Base-by-base conservation (phyloP, 2,113 vertebrate species). In the Cyanoramphus novaezelandiae region DNA sequence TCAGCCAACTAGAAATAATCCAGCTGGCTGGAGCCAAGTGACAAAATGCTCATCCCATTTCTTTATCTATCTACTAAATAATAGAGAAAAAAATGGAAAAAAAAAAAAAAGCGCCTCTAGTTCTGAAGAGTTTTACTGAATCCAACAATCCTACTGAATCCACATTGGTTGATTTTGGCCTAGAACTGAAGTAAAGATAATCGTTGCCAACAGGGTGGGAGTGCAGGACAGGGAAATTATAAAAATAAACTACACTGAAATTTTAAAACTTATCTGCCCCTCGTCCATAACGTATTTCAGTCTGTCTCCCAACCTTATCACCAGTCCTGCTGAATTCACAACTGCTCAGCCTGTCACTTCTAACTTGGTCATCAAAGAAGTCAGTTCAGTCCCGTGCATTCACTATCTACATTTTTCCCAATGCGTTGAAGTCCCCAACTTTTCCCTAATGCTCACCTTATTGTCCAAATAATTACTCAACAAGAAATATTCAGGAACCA, bases 1-100 rank as follows among this genome's bases (percentile, higher is more conserved):
- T 50, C 91, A 95, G 77, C 29, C 92, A 97, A 86, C 62, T 67
- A 87, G 94, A 96, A 97, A 95, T 82, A 93, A 95, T 71, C 81
- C 95, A 93, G 74, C 70, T 92, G 95, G 53, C 50, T 89, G 7
- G 39, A 91, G 67, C 35, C 18, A 95, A 76, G 65, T 8, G 3
- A 35, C 17, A 91, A 94, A 93, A 77, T 20, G 31, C 24, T 94
- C 35, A 49, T 79, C 44, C 17, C 7, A n/a, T 74, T 85, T 85
- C 23, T 82, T 87, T 71, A 14, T 11, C 29, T 57, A 47, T 9
- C 15, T 80, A 6, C 57, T 68, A 50, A 25, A 37, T 11, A 91
- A 41, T 28, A 87, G 1, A 4, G 0, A 1, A 25, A 13, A 35
- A 37, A 18, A 49, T 13, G 13, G 3, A 20, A 14, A 29, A 33